Percentiles rank a stretch among this genome's conserved stretches.
Conservation (phyloP, 2,888 invertebrate species). For the Sesia bembeciformis region DNA sequence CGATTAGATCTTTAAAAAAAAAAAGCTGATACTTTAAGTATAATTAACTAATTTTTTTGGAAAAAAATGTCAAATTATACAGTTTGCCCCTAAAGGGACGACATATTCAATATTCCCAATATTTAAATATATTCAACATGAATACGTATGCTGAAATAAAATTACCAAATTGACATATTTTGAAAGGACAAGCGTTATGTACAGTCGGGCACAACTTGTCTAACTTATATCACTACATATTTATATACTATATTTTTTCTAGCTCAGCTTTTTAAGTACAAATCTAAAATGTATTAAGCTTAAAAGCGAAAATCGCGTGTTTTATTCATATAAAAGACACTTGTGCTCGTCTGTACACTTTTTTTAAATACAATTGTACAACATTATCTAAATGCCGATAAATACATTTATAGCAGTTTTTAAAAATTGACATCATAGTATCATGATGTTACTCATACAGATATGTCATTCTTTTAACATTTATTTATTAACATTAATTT, state of each 20-base stretch:
- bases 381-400: conserved; percentile 22
- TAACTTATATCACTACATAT: conserved; percentile 7
- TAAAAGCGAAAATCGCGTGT: conserved; percentile 8
- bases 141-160: conserved; percentile 10
- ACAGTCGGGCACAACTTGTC: conserved; percentile 39
- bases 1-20: too few species aligned
- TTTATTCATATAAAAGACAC: neutral
- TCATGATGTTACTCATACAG: conserved; percentile 23
- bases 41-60: too few species aligned
- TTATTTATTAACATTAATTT: conserved; percentile 5
- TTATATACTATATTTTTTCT: conserved; percentile 4
- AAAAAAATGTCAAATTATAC: too few species aligned
- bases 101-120: too few species aligned
- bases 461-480: conserved; percentile 42
- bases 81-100: too few species aligned
- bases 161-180: conserved; percentile 36
- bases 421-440: conserved; percentile 30
- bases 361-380: conserved; percentile 17
- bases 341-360: conserved; percentile 43
- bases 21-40: too few species aligned
- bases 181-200: conserved; percentile 17
- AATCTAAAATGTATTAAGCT: conserved; percentile 37
- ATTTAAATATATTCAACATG: neutral
- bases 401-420: conserved; percentile 19
- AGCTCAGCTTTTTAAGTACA: conserved; percentile 34